Conservation (phyloP, 2,888 invertebrate genomes). For the Perdita meconis region DNA sequence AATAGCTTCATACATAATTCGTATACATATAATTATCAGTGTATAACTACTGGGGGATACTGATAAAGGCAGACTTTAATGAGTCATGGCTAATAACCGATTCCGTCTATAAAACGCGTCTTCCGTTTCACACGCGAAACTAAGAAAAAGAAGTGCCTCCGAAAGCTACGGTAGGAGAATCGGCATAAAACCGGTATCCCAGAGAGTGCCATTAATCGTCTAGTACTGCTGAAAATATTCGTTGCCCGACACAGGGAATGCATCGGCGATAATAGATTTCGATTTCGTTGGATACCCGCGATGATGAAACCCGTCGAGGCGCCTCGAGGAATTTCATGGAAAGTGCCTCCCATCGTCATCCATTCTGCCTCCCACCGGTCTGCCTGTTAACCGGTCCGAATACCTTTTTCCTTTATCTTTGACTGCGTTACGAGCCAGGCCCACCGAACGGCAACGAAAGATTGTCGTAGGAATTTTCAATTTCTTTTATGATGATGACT, state of each 20-base stretch:
- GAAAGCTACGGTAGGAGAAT: too few relatives aligned
- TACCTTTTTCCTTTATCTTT: slow-evolving; percentile 53
- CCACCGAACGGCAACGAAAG: background rate
- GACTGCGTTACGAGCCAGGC: slow-evolving; percentile 14
- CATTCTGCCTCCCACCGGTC: slow-evolving; percentile 36
- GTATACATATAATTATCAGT: too few relatives aligned
- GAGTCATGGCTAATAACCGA: too few relatives aligned
- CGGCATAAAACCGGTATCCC: too few relatives aligned
- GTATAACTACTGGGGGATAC: too few relatives aligned
- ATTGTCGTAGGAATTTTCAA: background rate
- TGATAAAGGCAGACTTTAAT: too few relatives aligned
- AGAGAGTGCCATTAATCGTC: too few relatives aligned
- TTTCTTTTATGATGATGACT: too few relatives aligned
- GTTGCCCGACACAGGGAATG: slow-evolving; percentile 11
- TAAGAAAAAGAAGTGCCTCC: too few relatives aligned
- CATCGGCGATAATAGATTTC: slow-evolving; percentile 55
- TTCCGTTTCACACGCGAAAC: too few relatives aligned
- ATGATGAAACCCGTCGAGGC: slow-evolving; percentile 68
- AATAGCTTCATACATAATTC: too few relatives aligned
- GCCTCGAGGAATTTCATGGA: slow-evolving; percentile 71
- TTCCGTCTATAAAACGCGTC: too few relatives aligned
- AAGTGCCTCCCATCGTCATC: slow-evolving; percentile 64
- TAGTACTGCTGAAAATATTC: background rate
- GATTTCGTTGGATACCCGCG: slow-evolving; percentile 60
- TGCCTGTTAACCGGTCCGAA: slow-evolving; percentile 56